phyloP scores from a whole-genome alignment of 2,888 invertebrate species.

The Ganaspis brasiliensis region DNA sequence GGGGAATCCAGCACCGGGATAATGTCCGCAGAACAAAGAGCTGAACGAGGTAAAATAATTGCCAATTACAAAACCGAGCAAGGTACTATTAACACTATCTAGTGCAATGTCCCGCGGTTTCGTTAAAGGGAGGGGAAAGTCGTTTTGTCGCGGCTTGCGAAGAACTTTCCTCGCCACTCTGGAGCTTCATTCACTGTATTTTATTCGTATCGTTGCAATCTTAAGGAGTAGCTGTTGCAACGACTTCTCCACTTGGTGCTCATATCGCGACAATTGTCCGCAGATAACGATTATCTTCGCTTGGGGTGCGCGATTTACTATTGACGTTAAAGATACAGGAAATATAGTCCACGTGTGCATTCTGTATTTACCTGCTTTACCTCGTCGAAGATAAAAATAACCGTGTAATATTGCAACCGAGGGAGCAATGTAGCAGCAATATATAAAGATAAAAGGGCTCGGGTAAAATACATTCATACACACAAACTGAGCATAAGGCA shows the following conservation, averaged over 20 bases:
- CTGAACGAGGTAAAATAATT: conserved; percentile 73
- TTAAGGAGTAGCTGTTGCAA: conserved; percentile 25
- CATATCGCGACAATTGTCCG: conserved; percentile 29
- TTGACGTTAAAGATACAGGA: conserved; percentile 24
- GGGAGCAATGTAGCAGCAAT: not conserved
- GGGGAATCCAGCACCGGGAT: conserved; percentile 60
- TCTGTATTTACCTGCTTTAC: conserved; percentile 10
- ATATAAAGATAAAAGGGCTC: conserved; percentile 18
- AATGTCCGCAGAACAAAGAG: conserved; percentile 70
- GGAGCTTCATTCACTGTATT: conserved; percentile 35
- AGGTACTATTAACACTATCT: conserved; percentile 74
- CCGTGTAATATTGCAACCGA: conserved; percentile 29
- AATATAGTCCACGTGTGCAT: not conserved
- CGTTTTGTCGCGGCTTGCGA: conserved; percentile 50
- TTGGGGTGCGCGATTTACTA: conserved; percentile 31
- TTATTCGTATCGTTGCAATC: conserved; percentile 25
- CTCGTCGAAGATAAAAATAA: conserved; percentile 16
- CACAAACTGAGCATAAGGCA: not conserved
- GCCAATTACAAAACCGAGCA: conserved; percentile 73
- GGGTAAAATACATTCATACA: conserved; percentile 4
- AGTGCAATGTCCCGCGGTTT: conserved; percentile 45
- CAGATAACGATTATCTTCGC: conserved; percentile 38
- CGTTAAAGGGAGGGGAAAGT: conserved; percentile 30
- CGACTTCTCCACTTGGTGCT: conserved; percentile 34
- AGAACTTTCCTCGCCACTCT: conserved; percentile 44